phyloP scores from a whole-genome alignment of 2,888 invertebrate genomes.

The Abrostola tripartita region DNA sequence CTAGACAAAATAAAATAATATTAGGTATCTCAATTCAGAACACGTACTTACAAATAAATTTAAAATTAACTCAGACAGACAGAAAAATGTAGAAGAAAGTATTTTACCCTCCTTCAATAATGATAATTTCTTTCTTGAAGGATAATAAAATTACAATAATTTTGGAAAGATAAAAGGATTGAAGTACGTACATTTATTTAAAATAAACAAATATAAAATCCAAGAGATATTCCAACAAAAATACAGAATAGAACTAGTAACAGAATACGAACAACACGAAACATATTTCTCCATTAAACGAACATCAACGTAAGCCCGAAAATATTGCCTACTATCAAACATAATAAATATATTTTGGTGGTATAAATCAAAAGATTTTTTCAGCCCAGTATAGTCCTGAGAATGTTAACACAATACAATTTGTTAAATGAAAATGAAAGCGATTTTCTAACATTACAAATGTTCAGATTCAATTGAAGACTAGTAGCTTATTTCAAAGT shows the following conservation, averaged over 20 bases:
- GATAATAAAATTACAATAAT: no score
- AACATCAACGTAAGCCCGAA: not conserved
- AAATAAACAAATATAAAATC: no score
- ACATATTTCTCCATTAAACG: not conserved
- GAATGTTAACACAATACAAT: constrained; percentile 25
- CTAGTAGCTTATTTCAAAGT: constrained; percentile 1
- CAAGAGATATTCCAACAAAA: no score
- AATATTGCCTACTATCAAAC: constrained; percentile 18
- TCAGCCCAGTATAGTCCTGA: not conserved
- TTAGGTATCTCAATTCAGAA: no score
- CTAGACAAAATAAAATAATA: no score
- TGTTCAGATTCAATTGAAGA: not conserved
- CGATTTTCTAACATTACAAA: constrained; percentile 22
- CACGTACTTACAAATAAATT: no score
- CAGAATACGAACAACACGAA: not conserved
- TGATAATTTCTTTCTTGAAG: no score
- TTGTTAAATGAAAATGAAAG: constrained; percentile 21
- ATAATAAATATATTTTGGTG: constrained; percentile 8
- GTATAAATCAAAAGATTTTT: constrained; percentile 33
- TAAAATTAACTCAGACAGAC: no score
- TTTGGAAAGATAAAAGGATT: no score
- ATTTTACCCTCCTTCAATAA: no score
- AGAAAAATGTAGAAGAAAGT: no score
- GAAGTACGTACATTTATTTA: no score
- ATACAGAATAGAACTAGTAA: not conserved